Base-by-base conservation (phyloP, 2,113 vertebrate genomes). In the Erinaceus europaeus region DNA sequence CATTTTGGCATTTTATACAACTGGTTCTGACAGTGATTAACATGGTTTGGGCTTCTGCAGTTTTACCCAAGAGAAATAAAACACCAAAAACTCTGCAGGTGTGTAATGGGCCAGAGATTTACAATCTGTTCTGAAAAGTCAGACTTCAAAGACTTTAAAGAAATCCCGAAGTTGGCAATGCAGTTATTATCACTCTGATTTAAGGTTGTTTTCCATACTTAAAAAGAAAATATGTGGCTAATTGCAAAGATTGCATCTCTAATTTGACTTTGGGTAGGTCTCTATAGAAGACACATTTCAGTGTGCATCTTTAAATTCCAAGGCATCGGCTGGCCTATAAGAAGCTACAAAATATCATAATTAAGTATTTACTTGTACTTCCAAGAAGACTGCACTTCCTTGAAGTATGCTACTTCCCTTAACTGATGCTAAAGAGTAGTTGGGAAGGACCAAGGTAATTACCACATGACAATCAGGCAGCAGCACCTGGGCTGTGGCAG, bases 21-120 rank as follows among this genome's bases (percentile, higher is more conserved):
- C 97, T 98, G 97, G 97, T 98, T 97, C 97, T 98, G 97, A 98
- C 98, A 98, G 95, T 97, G 97, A 98, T 98, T 98, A 98, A 98
- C 97, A 97, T 93, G 96, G 95, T 96, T 97, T 95, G 94, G 96
- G 97, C 96, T 96, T 97, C 94, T 94, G 95, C 95, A 96, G 96
- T 95, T 97, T 96, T 96, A 97, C 97, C 97, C 97, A 97, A 95
- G 97, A 97, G 97, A 97, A 98, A 97, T 97, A 97, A 97, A 98
- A 97, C 97, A 97, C 96, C 94, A 96, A 96, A 97, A 97, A 97
- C 97, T 97, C 97, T 48, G 96, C 98, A 97, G 97, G 97, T 98
- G 97, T 97, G 97, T 97, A 97, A 97, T 98, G 97, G 97, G 97
- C 97, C 98, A 98, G 97, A 98, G 97, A 98, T 97, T 98, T 95